Percentiles rank a stretch among this genome's conserved stretches.
Evolutionary conservation across 92 coral and sea anemone species (phyloP).

Genomic region (Porites cylindrica): DNA sequence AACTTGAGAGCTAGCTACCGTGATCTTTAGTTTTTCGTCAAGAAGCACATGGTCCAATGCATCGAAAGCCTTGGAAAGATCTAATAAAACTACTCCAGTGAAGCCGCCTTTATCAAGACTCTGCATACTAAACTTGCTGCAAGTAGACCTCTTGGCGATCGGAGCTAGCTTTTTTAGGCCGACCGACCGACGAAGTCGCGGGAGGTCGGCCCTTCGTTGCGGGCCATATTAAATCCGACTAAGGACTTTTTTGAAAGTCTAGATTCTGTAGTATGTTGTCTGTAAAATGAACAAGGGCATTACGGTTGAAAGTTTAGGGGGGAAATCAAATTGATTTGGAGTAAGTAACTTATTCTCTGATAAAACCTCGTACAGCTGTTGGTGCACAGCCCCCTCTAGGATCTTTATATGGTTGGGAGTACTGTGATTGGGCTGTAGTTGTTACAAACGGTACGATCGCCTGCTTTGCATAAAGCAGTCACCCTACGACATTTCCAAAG

Average conservation of each 20-base stretch:
- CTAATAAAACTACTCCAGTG: neutral
- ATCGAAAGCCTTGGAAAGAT: conserved; percentile 7
- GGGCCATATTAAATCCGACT: too few species aligned
- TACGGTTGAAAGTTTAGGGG: neutral
- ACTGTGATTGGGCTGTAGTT: neutral
- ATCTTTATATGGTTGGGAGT: neutral
- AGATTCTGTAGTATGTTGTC: neutral
- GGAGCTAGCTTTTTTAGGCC: too few species aligned
- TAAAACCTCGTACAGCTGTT: neutral
- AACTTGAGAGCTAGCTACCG: neutral
- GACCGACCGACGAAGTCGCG: too few species aligned
- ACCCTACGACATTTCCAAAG: neutral
- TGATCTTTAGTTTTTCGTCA: conserved; percentile 1
- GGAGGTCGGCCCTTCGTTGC: too few species aligned
- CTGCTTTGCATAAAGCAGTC: neutral
- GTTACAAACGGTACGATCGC: neutral
- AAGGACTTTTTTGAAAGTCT: too few species aligned
- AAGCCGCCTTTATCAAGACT: neutral
- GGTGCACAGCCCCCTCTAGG: neutral
- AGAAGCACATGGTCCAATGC: conserved; percentile 14
- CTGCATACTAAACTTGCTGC: too few species aligned
- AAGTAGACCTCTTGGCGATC: too few species aligned
- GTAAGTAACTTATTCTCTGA: neutral
- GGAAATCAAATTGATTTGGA: neutral
- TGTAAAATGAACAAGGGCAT: neutral